A percentile compares a stretch with the other conserved stretches of the same genome.
These are phyloP conservation scores for Magallana gigas DNA, from an alignment of 1,140 invertebrate species.

Conservation along the genomic window DNA sequence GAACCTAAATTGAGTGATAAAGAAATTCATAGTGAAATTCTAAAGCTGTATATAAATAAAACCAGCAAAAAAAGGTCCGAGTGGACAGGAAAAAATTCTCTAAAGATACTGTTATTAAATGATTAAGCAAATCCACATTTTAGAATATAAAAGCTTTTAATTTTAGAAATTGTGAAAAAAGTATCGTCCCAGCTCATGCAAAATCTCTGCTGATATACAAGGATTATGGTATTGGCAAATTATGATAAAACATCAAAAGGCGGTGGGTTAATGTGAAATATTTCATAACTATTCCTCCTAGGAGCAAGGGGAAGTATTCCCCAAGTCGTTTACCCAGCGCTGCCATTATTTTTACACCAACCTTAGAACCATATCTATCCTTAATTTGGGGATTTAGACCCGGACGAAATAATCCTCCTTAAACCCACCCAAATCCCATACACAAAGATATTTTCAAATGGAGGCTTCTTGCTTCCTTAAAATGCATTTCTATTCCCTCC, in stretches of 20 bases:
- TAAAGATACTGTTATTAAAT: slow-evolving; percentile 16
- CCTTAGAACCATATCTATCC: slow-evolving; percentile 33
- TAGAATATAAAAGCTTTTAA: slow-evolving; percentile 36
- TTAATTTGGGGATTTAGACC: slow-evolving; percentile 32
- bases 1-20: slow-evolving; percentile 29
- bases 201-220: slow-evolving; percentile 27
- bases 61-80: background rate
- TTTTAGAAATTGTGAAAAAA: slow-evolving; percentile 44
- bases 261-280: slow-evolving; percentile 26
- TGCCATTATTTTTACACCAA: slow-evolving; percentile 25
- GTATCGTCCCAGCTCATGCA: background rate
- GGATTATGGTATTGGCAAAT: slow-evolving; percentile 46
- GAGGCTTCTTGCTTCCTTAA: slow-evolving; percentile 16
- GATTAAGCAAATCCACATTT: slow-evolving; percentile 34
- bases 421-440: slow-evolving; percentile 29
- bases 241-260: slow-evolving; percentile 50
- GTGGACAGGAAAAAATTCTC: background rate
- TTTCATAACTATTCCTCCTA: slow-evolving; percentile 35
- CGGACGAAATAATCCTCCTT: slow-evolving; percentile 11
- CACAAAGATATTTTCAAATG: slow-evolving; percentile 38
- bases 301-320: slow-evolving; percentile 20
- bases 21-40: slow-evolving; percentile 32
- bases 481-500: slow-evolving; percentile 21
- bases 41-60: slow-evolving; percentile 24
- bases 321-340: slow-evolving; percentile 23